Evolutionary conservation across 2,888 invertebrate species (phyloP).

Genomic region (Drosophila planitibia): DNA sequence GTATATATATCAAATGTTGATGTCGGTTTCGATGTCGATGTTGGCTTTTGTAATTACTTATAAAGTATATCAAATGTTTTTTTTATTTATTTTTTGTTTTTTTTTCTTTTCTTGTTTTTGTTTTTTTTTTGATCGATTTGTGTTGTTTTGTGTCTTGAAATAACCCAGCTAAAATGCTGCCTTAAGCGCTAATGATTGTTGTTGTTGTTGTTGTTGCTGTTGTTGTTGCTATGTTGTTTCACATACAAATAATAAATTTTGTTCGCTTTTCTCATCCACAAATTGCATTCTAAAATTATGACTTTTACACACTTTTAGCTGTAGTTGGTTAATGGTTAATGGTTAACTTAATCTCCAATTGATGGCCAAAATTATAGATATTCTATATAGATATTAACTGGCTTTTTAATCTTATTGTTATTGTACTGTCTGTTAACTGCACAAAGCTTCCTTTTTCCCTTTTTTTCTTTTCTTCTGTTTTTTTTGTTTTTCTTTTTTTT

Average conservation of each 20-base stretch:
- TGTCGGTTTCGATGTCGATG: background rate
- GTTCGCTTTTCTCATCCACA: background rate
- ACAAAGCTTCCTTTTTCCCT: constrained; percentile 20
- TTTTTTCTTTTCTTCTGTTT: background rate
- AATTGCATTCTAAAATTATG: constrained; percentile 25
- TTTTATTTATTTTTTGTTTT: background rate
- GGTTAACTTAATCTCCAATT: background rate
- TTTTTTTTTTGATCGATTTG: background rate
- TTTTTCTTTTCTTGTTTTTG: background rate
- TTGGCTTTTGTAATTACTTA: constrained; percentile 8
- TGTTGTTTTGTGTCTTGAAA: constrained; percentile 4
- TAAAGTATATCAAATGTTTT: constrained; percentile 20
- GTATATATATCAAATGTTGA: constrained; percentile 7
- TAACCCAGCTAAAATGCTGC: constrained; percentile 15
- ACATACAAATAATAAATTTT: background rate
- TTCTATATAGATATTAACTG: background rate
- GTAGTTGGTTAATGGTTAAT: background rate
- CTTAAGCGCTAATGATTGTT: constrained; percentile 63
- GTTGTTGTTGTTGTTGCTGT: constrained; percentile 16
- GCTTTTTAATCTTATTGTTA: constrained; percentile 31
- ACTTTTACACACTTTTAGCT: constrained; percentile 24
- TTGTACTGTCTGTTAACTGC: constrained; percentile 60
- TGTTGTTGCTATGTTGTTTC: constrained; percentile 4
- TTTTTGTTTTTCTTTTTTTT: background rate
- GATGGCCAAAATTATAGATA: background rate